Conservation (phyloP, 1,140 invertebrate genomes). For the Sitodiplosis mosellana region DNA sequence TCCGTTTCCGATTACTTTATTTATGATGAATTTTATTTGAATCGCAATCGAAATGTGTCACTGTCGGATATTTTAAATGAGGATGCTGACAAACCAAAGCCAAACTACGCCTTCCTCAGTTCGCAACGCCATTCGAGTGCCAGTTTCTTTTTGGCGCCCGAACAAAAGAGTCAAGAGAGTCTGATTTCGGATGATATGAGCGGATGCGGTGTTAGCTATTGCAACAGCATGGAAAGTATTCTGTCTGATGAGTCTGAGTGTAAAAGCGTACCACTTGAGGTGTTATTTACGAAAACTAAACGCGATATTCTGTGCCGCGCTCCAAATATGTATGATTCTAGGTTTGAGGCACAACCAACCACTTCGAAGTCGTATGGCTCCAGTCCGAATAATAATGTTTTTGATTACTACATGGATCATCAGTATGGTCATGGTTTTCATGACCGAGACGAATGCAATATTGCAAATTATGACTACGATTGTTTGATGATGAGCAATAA, state of each 20-base stretch:
- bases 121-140: constrained; percentile 36
- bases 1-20: constrained; percentile 62
- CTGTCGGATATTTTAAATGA: constrained; percentile 19
- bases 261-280: constrained; percentile 54
- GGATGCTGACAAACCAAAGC: constrained; percentile 14
- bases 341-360: constrained; percentile 11
- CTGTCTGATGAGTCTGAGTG: constrained; percentile 61
- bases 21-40: constrained; percentile 29
- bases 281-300: constrained; percentile 34
- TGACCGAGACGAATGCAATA: constrained; percentile 15
- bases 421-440: constrained; percentile 1
- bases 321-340: background rate
- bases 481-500: background rate
- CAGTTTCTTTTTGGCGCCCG: constrained; percentile 39
- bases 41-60: constrained; percentile 18
- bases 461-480: constrained; percentile 19
- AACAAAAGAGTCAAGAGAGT: constrained; percentile 51
- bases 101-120: constrained; percentile 15
- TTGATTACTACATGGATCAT: constrained; percentile 23
- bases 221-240: constrained; percentile 59
- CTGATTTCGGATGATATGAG: constrained; percentile 46
- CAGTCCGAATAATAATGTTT: constrained; percentile 32
- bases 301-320: background rate
- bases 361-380: constrained; percentile 37
- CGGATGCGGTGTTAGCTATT: constrained; percentile 30